These are phyloP conservation scores for Orthonychiurus folsomi DNA, from an alignment of 2,888 invertebrate species.

Conservation along the genomic window DNA sequence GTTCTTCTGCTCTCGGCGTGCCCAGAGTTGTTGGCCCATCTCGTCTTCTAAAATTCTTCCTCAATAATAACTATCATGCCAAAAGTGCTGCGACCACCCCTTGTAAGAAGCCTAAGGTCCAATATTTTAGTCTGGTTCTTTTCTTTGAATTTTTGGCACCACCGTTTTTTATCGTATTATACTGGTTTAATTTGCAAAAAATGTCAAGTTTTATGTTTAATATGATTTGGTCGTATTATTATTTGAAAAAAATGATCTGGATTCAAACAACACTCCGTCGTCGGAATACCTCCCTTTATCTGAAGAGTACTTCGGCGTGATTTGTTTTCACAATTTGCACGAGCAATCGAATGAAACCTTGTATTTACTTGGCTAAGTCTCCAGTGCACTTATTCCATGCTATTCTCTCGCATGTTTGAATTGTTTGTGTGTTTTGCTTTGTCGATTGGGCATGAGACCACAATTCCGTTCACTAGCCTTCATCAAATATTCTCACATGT, in stretches of 20 bases:
- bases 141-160: neutral
- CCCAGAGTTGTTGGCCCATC: slow-evolving; percentile 35
- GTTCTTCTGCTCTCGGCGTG: slow-evolving; percentile 35
- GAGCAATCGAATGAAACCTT: neutral
- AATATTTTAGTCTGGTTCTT: neutral
- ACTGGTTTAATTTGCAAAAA: neutral
- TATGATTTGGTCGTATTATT: neutral
- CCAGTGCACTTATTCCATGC: neutral
- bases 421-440: neutral
- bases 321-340: neutral
- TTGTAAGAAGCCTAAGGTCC: slow-evolving; percentile 11
- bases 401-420: neutral
- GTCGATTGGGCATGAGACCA: neutral
- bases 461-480: too few relatives aligned
- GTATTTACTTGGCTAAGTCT: too few relatives aligned
- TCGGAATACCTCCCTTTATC: too few relatives aligned
- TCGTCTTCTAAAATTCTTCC: slow-evolving; percentile 37
- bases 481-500: too few relatives aligned
- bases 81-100: slow-evolving; percentile 8
- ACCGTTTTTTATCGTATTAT: neutral
- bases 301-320: too few relatives aligned
- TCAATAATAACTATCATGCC: slow-evolving; percentile 11
- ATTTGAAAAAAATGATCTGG: too few relatives aligned
- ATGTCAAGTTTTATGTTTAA: neutral
- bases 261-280: too few relatives aligned